Conservation (phyloP, 2,888 invertebrate species). For the Prosopocoilus inquinatus region DNA sequence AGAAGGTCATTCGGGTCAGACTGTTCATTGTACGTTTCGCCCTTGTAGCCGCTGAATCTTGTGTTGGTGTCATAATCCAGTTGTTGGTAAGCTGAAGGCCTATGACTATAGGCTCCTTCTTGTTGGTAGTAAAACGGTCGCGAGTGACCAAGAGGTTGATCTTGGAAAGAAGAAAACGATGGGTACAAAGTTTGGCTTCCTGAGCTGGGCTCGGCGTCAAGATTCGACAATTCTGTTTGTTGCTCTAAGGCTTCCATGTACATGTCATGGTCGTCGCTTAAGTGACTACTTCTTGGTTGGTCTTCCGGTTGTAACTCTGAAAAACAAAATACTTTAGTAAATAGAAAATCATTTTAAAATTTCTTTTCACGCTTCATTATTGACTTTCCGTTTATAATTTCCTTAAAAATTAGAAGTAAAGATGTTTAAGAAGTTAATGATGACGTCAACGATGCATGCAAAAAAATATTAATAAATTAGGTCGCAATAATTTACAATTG, state of each 20-base stretch:
- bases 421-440: too few species aligned
- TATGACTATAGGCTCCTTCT: slow-evolving; percentile 62
- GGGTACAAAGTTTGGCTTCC: slow-evolving; percentile 74
- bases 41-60: slow-evolving; percentile 48
- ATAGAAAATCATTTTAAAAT: too few species aligned
- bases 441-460: too few species aligned
- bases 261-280: slow-evolving; percentile 48
- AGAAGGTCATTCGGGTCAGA: slow-evolving; percentile 60
- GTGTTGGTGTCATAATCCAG: slow-evolving; percentile 35
- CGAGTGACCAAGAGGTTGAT: slow-evolving; percentile 62
- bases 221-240: slow-evolving; percentile 14
- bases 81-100: slow-evolving; percentile 49
- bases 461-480: too few species aligned
- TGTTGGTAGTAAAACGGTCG: slow-evolving; percentile 60
- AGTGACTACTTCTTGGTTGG: background rate
- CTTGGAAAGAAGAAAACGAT: slow-evolving; percentile 57
- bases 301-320: slow-evolving; percentile 2
- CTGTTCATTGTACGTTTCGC: slow-evolving; percentile 25
- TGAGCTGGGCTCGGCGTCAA: slow-evolving; percentile 52
- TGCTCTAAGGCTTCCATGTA: slow-evolving; percentile 49
- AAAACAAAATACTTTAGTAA: background rate
- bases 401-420: too few species aligned
- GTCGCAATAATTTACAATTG: too few species aligned
- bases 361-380: too few species aligned
- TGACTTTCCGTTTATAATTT: too few species aligned